Base-by-base conservation (phyloP, 30 jellyfish, hydroid and myxozoan species). In the Turritopsis dohrnii region DNA sequence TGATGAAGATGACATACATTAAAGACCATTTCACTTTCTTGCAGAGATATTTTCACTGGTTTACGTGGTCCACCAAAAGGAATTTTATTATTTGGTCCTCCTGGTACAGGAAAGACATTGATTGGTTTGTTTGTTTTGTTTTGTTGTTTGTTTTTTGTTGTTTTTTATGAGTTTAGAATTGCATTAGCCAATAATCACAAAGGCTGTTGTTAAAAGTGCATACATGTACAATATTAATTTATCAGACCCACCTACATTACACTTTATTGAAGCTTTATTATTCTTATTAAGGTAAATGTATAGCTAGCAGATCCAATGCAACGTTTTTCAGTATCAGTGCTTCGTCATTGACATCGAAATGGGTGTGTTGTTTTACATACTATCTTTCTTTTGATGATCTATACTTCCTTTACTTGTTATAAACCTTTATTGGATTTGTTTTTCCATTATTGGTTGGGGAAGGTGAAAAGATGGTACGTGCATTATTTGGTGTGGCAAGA, bases 261-360 rank as follows among this genome's bases (percentile, higher is more conserved):
- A n/a, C n/a, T n/a, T n/a, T n/a, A n/a, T n/a, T n/a, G n/a, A n/a
- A n/a, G n/a, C n/a, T n/a, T n/a, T n/a, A n/a, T n/a, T n/a, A n/a
- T n/a, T n/a, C n/a, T n/a, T n/a, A n/a, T n/a, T n/a, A n/a, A 94
- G 99, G 99, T 22, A 95, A 95, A 90, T 95, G 99, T 84, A 95
- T 95, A 80, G 99, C 99, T n/a, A 89, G 96, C 75, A 96, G 90
- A 66, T 95, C 97, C 0, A 88, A 82, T 27, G 99, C 99, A n/a
- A 95, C 97, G 52, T 95, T 95, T 82, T 95, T 95, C 83, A 87
- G 97, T 31, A 95, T 95, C 75, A 95, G 99, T 66, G 98, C 99
- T 1, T 95, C 99, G 1, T 90, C 99, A 1, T 83, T 95, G 8
- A 95, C 99, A 18, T 95, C 99, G 54, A 95, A 95, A 71, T 95